Evolutionary conservation across 1,140 invertebrate genomes (phyloP).

Genomic region (Caenorhabditis inopinata): DNA sequence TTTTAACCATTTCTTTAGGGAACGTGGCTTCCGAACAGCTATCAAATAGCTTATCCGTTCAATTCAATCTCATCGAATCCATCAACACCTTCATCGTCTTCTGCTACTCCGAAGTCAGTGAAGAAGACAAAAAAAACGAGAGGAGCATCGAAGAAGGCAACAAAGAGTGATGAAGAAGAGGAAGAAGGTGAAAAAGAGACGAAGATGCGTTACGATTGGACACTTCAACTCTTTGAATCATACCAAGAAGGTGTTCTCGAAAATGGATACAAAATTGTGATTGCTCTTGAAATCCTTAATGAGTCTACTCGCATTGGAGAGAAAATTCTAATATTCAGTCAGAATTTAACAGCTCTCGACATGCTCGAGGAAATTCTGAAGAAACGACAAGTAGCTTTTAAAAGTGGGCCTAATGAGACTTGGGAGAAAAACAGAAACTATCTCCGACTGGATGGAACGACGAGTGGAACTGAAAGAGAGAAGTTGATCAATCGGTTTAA

Average conservation of each 20-base stretch:
- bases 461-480: slow-evolving; percentile 86
- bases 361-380: slow-evolving; percentile 93
- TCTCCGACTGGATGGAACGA: slow-evolving; percentile 88
- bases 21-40: not conserved
- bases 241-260: slow-evolving; percentile 77
- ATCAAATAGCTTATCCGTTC: not conserved
- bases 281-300: slow-evolving; percentile 88
- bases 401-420: slow-evolving; percentile 68
- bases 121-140: not conserved
- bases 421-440: slow-evolving; percentile 87
- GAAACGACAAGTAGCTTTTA: slow-evolving; percentile 71
- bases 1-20: not conserved
- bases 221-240: not conserved
- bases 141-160: not conserved
- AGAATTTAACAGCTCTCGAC: slow-evolving; percentile 90
- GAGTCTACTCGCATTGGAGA: slow-evolving; percentile 84
- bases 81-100: not conserved
- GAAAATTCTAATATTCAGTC: slow-evolving; percentile 91
- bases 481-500: slow-evolving; percentile 97
- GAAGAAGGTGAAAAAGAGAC: not conserved
- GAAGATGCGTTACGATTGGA: not conserved
- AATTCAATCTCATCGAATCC: not conserved
- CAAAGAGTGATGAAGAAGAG: not conserved
- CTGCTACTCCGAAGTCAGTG: not conserved
- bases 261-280: slow-evolving; percentile 90